A percentile compares a stretch with the other conserved stretches of the same genome.
Evolutionary conservation across 2,888 invertebrate genomes (phyloP).

Genomic region (Fragum fragum): DNA sequence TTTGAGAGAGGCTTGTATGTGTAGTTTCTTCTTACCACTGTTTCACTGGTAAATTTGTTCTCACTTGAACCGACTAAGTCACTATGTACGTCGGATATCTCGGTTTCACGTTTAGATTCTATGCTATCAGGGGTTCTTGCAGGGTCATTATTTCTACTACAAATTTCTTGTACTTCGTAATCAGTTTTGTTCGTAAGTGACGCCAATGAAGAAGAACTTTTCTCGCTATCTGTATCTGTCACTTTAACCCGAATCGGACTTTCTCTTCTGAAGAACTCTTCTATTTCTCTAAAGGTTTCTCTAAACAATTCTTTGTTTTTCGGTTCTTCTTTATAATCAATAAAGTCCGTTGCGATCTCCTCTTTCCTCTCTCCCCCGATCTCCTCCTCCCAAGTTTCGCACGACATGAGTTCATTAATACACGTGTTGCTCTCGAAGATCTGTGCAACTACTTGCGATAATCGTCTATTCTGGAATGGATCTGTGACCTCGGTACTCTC

Average conservation of each 20-base stretch:
- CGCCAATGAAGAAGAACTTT: not conserved
- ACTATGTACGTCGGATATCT: conserved; percentile 8
- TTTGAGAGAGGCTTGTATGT: not conserved
- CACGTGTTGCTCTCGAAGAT: conserved; percentile 53
- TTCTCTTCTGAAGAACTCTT: conserved; percentile 25
- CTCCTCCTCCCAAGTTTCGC: conserved; percentile 22
- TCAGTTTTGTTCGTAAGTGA: not conserved
- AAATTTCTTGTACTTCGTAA: not conserved
- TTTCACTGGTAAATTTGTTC: not conserved
- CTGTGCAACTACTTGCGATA: conserved; percentile 60
- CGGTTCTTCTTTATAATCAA: conserved; percentile 66
- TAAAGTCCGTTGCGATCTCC: conserved; percentile 55
- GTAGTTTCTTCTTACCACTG: not conserved
- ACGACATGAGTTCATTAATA: conserved; percentile 27
- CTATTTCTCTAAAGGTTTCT: conserved; percentile 41
- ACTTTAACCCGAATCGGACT: conserved; percentile 23
- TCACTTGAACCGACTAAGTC: not conserved
- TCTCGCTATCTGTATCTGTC: not conserved
- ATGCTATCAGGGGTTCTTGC: not conserved
- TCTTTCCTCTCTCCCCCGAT: not conserved
- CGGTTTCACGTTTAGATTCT: conserved; percentile 6
- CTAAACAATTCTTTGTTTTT: conserved; percentile 60
- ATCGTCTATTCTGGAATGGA: conserved; percentile 51
- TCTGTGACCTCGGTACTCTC: conserved; percentile 30
- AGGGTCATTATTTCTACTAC: not conserved